Base-by-base conservation (phyloP, 1,140 invertebrate species). In the Meloidogyne hapla region DNA sequence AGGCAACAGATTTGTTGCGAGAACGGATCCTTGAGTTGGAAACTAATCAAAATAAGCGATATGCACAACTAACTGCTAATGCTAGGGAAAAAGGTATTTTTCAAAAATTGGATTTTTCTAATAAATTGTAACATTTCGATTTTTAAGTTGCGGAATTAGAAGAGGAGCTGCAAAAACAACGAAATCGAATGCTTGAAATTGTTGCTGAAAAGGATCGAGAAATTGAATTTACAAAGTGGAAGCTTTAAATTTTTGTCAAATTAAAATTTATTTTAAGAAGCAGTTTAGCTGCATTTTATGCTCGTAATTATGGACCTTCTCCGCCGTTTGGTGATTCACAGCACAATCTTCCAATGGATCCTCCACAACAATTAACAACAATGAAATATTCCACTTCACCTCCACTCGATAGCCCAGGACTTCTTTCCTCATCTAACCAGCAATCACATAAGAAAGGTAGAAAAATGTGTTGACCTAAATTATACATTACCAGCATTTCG, bases 1-100 rank as follows among this genome's bases (percentile, higher is more conserved):
- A 81, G 80, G 62, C 74, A n/a, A 40, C 72, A n/a, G 74, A 64
- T 28, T 45, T 66, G n/a, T 56, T 81, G 12, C 48, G 82, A 62
- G 76, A 81, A 23, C 82, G 80, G 62, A 83, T 81, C n/a, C 18
- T 65, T 48, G 80, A 81, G n/a, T 61, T 81, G 9, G 80, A 81
- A 66, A 56, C 28, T n/a, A 70, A 28, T 23, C 82, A 81, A 74
- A 63, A 84, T 48, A 63, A 72, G 23, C 76, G 79, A 42, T 81
- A 73, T 64, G 26, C 70, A 4, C 66, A 81, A 26, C 62, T 81
- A 13, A 76, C 80, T 6, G 63, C 73, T 23, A 83, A 81, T 70
- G 40, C 71, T 15, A 83, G 74, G 65, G 28, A 68, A 26, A 84
- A 74, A 81, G 77, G 77, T 78, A 15, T 56, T n/a, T n/a, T n/a